phyloP scores from a whole-genome alignment of 2,888 invertebrate species.

The Zeuzera pyrina region DNA sequence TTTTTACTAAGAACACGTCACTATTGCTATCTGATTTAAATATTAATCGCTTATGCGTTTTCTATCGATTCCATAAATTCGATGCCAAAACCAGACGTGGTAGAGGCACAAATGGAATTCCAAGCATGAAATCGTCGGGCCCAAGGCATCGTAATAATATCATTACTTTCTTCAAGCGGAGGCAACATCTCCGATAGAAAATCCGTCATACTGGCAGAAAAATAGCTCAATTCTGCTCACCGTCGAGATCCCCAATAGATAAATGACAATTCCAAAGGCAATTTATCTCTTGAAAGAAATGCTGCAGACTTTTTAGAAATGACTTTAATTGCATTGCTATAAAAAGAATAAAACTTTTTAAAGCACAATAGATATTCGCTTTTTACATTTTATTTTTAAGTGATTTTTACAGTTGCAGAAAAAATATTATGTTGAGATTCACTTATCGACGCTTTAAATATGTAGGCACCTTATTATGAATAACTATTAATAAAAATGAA shows the following conservation, averaged over 20 bases:
- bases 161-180: neutral
- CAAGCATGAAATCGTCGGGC: neutral
- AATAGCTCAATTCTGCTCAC: slow-evolving; percentile 20
- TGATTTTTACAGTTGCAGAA: too few species aligned
- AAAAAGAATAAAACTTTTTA: too few species aligned
- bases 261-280: slow-evolving; percentile 24
- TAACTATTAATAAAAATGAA: too few species aligned
- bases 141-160: neutral
- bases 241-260: slow-evolving; percentile 22
- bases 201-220: slow-evolving; percentile 21
- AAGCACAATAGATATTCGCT: too few species aligned
- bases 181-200: neutral
- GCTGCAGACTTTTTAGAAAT: slow-evolving; percentile 10
- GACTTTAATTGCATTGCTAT: neutral
- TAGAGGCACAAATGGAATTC: neutral
- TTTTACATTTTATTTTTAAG: too few species aligned
- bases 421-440: too few species aligned
- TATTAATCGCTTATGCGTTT: too few species aligned
- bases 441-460: too few species aligned
- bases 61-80: neutral
- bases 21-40: too few species aligned
- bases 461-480: too few species aligned
- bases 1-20: too few species aligned
- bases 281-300: slow-evolving; percentile 24
- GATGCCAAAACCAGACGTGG: too few species aligned